Conservation (phyloP, 2,888 invertebrate species). For the Shargacucullia verbasci region DNA sequence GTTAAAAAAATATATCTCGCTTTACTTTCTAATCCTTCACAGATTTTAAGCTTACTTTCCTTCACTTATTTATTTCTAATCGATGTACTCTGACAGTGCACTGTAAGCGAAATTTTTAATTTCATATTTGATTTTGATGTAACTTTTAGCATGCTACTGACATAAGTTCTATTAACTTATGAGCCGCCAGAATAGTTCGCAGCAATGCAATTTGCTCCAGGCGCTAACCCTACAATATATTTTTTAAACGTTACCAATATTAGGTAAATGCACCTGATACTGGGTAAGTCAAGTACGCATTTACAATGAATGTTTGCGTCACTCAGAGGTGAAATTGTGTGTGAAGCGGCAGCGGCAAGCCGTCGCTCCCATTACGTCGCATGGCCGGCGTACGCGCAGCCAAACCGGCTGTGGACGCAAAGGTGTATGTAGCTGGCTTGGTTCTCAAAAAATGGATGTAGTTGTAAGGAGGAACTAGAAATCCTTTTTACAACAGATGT, state of each 20-base stretch:
- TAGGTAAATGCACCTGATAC: slow-evolving; percentile 76
- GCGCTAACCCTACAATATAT: neutral
- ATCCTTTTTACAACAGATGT: neutral
- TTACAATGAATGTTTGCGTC: slow-evolving; percentile 87
- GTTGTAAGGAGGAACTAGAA: slow-evolving; percentile 1
- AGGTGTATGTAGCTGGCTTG: slow-evolving; percentile 66
- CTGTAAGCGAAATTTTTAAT: too few species aligned
- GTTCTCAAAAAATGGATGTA: neutral
- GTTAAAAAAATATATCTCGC: neutral
- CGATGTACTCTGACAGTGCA: slow-evolving; percentile 10
- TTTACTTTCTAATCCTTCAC: slow-evolving; percentile 29
- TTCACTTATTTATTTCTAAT: slow-evolving; percentile 12
- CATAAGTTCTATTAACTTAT: too few species aligned
- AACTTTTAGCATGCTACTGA: too few species aligned
- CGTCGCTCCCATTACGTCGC: slow-evolving; percentile 88
- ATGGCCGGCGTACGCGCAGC: slow-evolving; percentile 79
- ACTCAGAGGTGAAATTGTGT: slow-evolving; percentile 89
- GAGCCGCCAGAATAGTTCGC: neutral
- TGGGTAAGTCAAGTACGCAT: slow-evolving; percentile 75
- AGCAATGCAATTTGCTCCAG: neutral
- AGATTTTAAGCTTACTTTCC: slow-evolving; percentile 10
- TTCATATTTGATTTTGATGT: too few species aligned
- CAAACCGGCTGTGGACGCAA: slow-evolving; percentile 80
- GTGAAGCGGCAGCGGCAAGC: slow-evolving; percentile 88
- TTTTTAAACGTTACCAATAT: slow-evolving; percentile 28